phyloP scores from a whole-genome alignment of 1,140 invertebrate species.

The Rhagoletis pomonella region DNA sequence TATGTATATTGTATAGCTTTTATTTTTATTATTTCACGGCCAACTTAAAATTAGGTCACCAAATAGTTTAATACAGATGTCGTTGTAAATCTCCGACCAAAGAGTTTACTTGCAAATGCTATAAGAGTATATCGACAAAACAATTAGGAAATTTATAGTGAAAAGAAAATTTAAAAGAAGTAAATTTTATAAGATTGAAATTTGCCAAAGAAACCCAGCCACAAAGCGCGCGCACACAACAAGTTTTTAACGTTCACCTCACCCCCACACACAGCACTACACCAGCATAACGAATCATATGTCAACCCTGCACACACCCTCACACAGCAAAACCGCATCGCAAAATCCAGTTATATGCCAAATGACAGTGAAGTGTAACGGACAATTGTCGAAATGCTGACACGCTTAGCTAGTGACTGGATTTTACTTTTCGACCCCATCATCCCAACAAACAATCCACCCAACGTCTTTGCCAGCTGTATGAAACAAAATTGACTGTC shows the following conservation, averaged over 20 bases:
- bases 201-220: neutral
- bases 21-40: slow-evolving; percentile 39
- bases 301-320: neutral
- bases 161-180: slow-evolving; percentile 14
- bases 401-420: neutral
- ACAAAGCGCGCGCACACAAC: neutral
- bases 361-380: neutral
- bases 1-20: slow-evolving; percentile 22
- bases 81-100: slow-evolving; percentile 31
- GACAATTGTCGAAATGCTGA: neutral
- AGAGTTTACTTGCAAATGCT: neutral
- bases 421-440: slow-evolving; percentile 15
- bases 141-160: neutral
- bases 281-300: neutral
- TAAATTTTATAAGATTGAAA: slow-evolving; percentile 21
- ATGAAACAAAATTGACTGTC: neutral
- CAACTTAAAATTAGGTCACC: slow-evolving; percentile 45
- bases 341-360: neutral
- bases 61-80: slow-evolving; percentile 31
- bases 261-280: neutral
- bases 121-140: neutral
- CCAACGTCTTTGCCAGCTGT: slow-evolving; percentile 7
- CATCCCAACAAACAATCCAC: neutral
- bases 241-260: neutral
- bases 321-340: neutral